These are phyloP conservation scores for Zosterops japonicus DNA, from an alignment of 2,113 vertebrate species.

Conservation along the genomic window DNA sequence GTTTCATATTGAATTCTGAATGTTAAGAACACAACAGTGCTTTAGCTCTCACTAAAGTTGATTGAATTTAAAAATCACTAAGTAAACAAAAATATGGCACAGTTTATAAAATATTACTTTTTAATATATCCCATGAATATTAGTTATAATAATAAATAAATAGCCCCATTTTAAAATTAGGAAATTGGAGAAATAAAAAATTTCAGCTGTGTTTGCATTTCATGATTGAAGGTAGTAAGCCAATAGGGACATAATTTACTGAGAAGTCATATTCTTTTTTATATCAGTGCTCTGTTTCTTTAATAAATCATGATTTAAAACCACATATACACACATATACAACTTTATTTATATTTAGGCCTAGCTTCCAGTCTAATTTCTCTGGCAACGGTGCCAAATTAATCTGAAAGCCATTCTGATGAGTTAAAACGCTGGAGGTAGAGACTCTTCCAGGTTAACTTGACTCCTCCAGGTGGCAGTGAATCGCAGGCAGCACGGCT, in stretches of 20 bases:
- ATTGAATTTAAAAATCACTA: neutral
- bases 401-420: neutral
- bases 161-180: neutral
- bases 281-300: neutral
- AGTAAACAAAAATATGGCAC: neutral
- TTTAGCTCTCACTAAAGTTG: neutral
- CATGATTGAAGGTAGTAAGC: neutral
- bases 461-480: constrained; percentile 9
- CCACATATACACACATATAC: neutral
- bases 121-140: neutral
- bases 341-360: neutral
- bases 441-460: neutral
- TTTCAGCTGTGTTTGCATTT: neutral
- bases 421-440: neutral
- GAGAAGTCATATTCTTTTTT: neutral
- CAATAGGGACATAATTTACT: neutral
- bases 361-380: neutral
- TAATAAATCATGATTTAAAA: neutral
- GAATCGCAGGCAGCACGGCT: rapidly evolving
- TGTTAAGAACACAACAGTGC: neutral
- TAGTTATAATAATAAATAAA: neutral
- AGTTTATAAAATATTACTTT: neutral
- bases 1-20: neutral
- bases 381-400: neutral
- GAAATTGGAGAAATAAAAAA: neutral